Conservation (phyloP, 2,797 vertebrate genomes). For the Phataginus tetradactyla region DNA sequence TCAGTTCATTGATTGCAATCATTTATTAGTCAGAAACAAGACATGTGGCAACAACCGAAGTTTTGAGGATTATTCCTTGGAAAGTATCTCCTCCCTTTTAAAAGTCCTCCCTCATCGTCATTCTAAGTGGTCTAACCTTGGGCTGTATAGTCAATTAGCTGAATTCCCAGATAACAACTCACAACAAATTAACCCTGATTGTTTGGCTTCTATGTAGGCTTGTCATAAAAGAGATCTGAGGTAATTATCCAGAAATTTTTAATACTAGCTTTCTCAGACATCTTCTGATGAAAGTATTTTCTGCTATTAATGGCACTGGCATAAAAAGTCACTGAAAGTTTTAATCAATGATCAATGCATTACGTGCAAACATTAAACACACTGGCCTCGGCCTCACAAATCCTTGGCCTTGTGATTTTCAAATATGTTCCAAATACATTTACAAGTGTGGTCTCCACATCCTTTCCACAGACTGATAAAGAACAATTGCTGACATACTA, state of each 20-base stretch:
- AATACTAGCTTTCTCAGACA: not conserved
- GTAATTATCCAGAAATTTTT: not conserved
- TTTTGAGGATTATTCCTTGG: not conserved
- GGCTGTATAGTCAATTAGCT: not conserved
- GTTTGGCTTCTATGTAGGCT: not conserved
- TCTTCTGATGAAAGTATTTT: not conserved
- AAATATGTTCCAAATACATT: not conserved
- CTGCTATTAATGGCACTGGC: not conserved
- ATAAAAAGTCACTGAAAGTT: slow-evolving; percentile 6
- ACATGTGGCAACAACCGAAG: not conserved
- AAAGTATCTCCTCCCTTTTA: not conserved
- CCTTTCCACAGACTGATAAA: not conserved
- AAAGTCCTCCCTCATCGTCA: not conserved
- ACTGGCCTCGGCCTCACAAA: not conserved
- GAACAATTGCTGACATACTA: slow-evolving; percentile 7
- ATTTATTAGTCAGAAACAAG: not conserved
- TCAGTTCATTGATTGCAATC: not conserved
- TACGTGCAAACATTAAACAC: not conserved
- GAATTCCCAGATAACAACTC: not conserved
- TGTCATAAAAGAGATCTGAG: not conserved
- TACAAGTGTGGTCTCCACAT: not conserved
- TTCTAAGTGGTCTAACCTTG: not conserved
- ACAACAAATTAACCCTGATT: not conserved
- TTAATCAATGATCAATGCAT: not conserved
- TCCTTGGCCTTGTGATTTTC: not conserved